Conservation (phyloP, 2,888 invertebrate species). For the Papilio protenor region DNA sequence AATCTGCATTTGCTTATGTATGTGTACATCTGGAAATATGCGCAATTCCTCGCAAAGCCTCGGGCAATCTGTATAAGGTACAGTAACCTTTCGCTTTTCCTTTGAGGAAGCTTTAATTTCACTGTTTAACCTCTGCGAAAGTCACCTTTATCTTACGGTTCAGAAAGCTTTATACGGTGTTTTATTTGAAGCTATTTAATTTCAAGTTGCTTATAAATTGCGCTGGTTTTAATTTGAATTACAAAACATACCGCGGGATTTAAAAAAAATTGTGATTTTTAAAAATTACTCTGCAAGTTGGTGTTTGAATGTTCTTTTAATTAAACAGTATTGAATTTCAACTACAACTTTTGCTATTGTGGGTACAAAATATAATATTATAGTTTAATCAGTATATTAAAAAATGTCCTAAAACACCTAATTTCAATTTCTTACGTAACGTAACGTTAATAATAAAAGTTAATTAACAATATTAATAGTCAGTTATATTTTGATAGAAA, state of each 20-base stretch:
- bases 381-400: too few species aligned
- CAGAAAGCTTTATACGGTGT: neutral
- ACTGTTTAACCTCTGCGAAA: slow-evolving; percentile 21
- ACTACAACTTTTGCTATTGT: too few species aligned
- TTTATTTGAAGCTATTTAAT: neutral
- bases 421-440: too few species aligned
- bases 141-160: slow-evolving; percentile 21
- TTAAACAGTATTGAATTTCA: too few species aligned
- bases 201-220: neutral
- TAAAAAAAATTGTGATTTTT: neutral
- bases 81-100: slow-evolving; percentile 21
- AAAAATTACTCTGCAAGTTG: neutral
- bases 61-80: slow-evolving; percentile 32
- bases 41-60: slow-evolving; percentile 12
- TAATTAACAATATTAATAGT: too few species aligned
- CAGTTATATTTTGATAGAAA: too few species aligned
- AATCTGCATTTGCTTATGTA: neutral
- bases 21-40: neutral
- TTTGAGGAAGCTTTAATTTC: slow-evolving; percentile 26
- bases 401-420: too few species aligned
- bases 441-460: too few species aligned
- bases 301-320: too few species aligned
- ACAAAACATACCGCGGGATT: neutral
- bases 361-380: too few species aligned
- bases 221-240: neutral